A percentile compares a stretch with the other conserved stretches of the same genome.
These are phyloP conservation scores for Siniperca knerii DNA, from an alignment of 2,113 vertebrate species.

Conservation along the genomic window DNA sequence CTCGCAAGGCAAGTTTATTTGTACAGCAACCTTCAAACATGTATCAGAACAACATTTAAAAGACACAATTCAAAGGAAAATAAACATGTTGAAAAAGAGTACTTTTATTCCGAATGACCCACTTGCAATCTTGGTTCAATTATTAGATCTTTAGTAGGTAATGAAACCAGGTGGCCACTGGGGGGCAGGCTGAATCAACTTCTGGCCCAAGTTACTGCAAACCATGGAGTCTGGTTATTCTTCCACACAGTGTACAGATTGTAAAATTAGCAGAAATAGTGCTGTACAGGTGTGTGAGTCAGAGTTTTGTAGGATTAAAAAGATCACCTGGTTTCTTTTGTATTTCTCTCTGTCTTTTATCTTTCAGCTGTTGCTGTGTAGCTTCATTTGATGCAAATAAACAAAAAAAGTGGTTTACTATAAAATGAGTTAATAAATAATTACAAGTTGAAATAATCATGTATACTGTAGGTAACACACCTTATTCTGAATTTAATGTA, in stretches of 20 bases:
- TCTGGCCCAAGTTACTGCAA: neutral
- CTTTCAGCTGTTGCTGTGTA: neutral
- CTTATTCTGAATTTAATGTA: neutral
- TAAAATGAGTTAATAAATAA: too few species aligned
- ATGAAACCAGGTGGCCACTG: constrained; percentile 34
- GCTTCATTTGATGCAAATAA: neutral
- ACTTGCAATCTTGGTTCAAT: neutral
- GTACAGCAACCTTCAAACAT: neutral
- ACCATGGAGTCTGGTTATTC: neutral
- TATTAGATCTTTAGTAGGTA: neutral
- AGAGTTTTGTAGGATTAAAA: neutral
- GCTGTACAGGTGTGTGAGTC: neutral
- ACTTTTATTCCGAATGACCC: too few species aligned
- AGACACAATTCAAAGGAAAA: neutral
- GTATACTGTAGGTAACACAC: neutral
- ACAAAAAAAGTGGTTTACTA: neutral
- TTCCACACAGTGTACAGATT: neutral
- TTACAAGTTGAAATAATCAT: neutral
- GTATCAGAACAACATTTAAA: neutral
- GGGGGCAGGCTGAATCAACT: constrained; percentile 55
- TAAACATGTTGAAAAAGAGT: neutral
- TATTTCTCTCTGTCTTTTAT: neutral
- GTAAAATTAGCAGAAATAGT: neutral
- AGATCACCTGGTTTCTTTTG: neutral
- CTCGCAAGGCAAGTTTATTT: neutral